These are phyloP conservation scores for Anarrhichthys ocellatus DNA, from an alignment of 2,113 vertebrate genomes.

Conservation along the genomic window DNA sequence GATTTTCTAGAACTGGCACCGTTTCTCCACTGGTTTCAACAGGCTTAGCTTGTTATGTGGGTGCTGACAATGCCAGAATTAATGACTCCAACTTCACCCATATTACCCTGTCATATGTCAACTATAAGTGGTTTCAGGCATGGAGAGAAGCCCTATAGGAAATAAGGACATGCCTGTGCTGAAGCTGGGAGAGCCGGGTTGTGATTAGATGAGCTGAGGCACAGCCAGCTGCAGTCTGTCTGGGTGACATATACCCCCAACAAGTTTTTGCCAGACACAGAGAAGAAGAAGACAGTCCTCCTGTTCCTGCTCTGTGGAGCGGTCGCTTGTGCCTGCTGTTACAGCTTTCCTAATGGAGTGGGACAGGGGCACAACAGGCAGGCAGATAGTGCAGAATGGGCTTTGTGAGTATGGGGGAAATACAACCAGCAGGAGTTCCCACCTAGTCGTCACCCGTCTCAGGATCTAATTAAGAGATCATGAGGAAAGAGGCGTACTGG, in stretches of 20 bases:
- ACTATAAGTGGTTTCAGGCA: conserved; percentile 63
- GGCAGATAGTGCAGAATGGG: conserved; percentile 29
- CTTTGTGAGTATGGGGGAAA: background rate
- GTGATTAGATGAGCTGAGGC: conserved; percentile 55
- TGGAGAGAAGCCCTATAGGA: conserved; percentile 25
- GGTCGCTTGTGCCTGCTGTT: conserved; percentile 45
- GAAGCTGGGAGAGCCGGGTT: conserved; percentile 25
- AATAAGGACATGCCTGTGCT: conserved; percentile 43
- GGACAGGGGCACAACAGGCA: conserved; percentile 47
- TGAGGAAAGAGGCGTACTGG: conserved; percentile 12
- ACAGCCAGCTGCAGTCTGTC: conserved; percentile 48
- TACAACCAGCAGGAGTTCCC: conserved; percentile 53
- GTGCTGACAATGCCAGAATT: conserved; percentile 63
- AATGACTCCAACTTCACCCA: conserved; percentile 57
- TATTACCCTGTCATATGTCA: conserved; percentile 69
- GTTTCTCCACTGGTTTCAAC: conserved; percentile 33
- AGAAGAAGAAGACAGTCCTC: conserved; percentile 18
- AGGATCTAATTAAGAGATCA: conserved; percentile 64
- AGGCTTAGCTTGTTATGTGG: conserved; percentile 43
- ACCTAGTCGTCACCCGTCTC: conserved; percentile 41
- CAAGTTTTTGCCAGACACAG: conserved; percentile 27
- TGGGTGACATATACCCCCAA: conserved; percentile 41
- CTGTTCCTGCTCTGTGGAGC: conserved; percentile 39
- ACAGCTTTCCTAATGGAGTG: conserved; percentile 47
- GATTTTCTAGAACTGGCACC: conserved; percentile 1